Evolutionary conservation across 92 coral and sea anemone species (phyloP).

Genomic region (Metridium senile): DNA sequence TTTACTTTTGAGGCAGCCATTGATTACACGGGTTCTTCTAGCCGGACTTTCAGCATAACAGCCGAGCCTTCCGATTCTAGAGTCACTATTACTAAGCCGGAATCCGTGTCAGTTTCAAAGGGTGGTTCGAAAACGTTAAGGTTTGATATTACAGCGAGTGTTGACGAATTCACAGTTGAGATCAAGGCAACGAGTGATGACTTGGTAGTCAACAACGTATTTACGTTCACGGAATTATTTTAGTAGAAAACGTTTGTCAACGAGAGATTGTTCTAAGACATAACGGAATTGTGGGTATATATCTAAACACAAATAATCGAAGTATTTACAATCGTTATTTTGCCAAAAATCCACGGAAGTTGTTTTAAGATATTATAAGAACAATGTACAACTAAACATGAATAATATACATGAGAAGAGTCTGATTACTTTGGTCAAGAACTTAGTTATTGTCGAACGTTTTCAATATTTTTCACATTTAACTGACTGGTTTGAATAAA

Average conservation of each 20-base stretch:
- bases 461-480: too few relatives aligned
- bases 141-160: background rate
- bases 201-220: constrained; percentile 9
- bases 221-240: background rate
- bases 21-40: constrained; percentile 17
- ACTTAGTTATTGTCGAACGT: too few relatives aligned
- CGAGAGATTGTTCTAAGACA: background rate
- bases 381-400: too few relatives aligned
- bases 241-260: background rate
- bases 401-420: too few relatives aligned
- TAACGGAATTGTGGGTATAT: too few relatives aligned
- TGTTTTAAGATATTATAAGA: too few relatives aligned
- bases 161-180: background rate
- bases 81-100: background rate
- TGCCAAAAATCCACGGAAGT: too few relatives aligned
- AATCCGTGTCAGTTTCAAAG: background rate
- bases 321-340: too few relatives aligned
- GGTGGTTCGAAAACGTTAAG: background rate
- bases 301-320: too few relatives aligned
- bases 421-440: too few relatives aligned
- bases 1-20: background rate
- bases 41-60: constrained; percentile 14
- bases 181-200: constrained; percentile 11
- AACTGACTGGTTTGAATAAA: too few relatives aligned
- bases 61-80: background rate